phyloP scores from a whole-genome alignment of 2,113 vertebrate genomes.

The Hystrix cristata region DNA sequence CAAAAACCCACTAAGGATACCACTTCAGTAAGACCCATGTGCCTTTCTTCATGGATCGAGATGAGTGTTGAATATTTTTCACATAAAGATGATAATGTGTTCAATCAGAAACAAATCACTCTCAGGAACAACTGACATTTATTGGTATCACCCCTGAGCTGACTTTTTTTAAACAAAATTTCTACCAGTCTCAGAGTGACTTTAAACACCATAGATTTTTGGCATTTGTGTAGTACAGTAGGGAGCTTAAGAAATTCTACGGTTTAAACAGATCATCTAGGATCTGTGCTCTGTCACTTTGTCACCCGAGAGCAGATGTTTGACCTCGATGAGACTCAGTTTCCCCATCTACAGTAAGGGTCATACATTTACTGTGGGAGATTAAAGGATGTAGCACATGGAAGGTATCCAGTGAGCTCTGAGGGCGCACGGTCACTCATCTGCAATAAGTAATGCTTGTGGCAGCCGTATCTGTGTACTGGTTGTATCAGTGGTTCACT shows the following conservation, averaged over 20 bases:
- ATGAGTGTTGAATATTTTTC: background rate
- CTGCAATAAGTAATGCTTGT: background rate
- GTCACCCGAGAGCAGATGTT: background rate
- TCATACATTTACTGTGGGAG: background rate
- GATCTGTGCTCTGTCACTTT: background rate
- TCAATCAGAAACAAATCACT: constrained; percentile 28
- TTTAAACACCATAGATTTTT: background rate
- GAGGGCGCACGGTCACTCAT: fast-evolving
- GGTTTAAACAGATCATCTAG: background rate
- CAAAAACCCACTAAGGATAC: background rate
- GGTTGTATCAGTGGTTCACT: background rate
- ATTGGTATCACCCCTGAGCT: constrained; percentile 5
- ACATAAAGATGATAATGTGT: background rate
- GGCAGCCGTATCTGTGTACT: background rate
- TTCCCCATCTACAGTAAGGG: background rate
- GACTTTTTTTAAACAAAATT: constrained; percentile 40
- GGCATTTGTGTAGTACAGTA: background rate
- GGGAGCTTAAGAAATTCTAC: background rate
- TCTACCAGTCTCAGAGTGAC: background rate
- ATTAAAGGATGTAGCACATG: background rate
- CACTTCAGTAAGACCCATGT: background rate
- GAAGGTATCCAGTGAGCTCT: background rate
- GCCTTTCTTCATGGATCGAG: background rate
- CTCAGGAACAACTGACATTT: background rate
- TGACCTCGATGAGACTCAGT: background rate